These are phyloP conservation scores for Pocota personata DNA, from an alignment of 2,888 invertebrate species.

Conservation along the genomic window DNA sequence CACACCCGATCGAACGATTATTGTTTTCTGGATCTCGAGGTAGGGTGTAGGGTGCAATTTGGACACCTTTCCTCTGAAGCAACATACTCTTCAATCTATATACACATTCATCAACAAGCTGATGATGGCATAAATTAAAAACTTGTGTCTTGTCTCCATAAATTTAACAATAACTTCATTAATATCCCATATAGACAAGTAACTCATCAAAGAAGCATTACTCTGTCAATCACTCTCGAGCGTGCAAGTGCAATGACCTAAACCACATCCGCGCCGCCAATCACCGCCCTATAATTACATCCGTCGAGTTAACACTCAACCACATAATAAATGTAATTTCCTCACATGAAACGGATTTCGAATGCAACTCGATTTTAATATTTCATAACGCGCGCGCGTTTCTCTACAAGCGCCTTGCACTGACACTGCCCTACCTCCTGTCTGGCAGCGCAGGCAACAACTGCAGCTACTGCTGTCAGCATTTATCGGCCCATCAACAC, in stretches of 20 bases:
- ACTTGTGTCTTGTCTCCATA: no score
- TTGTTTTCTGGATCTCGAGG: no score
- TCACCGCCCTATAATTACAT: slow-evolving; percentile 68
- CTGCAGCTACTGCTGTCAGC: slow-evolving; percentile 52
- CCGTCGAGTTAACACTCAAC: slow-evolving; percentile 65
- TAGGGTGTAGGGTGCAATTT: no score
- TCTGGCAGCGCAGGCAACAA: slow-evolving; percentile 1
- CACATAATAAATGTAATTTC: slow-evolving; percentile 65
- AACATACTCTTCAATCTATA: no score
- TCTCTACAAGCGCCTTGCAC: slow-evolving; percentile 15
- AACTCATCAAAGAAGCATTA: slow-evolving; percentile 11
- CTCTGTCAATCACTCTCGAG: slow-evolving; percentile 22
- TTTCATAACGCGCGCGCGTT: slow-evolving; percentile 54
- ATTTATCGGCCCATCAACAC: slow-evolving; percentile 71
- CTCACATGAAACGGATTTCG: slow-evolving; percentile 42
- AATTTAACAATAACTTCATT: not conserved
- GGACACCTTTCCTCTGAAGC: no score
- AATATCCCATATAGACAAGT: not conserved
- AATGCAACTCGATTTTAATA: slow-evolving; percentile 50
- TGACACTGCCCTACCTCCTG: slow-evolving; percentile 2
- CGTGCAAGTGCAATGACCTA: slow-evolving; percentile 57
- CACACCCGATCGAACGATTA: no score
- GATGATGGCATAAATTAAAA: no score
- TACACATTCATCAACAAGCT: no score
- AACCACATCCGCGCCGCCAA: slow-evolving; percentile 37